Conservation (phyloP, 2,888 invertebrate genomes). For the Villa cingulata region DNA sequence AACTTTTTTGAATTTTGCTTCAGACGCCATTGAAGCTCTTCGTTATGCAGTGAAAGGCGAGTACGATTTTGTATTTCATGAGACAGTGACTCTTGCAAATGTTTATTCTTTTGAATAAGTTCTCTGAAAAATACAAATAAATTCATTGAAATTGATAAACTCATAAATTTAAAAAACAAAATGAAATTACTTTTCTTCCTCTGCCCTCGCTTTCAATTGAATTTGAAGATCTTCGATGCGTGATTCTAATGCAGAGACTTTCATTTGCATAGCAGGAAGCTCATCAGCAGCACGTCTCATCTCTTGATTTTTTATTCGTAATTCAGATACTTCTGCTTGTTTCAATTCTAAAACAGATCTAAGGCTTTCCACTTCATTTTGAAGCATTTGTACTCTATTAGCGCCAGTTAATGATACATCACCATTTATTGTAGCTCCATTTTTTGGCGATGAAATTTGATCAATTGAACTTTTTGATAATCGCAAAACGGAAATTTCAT, state of each 20-base stretch:
- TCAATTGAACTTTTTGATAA: constrained; percentile 12
- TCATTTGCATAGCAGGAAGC: constrained; percentile 55
- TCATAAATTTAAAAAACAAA: background rate
- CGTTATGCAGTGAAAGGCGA: constrained; percentile 66
- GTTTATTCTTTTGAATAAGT: constrained; percentile 54
- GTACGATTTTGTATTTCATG: constrained; percentile 67
- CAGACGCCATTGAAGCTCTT: constrained; percentile 77
- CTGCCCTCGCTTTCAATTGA: constrained; percentile 53
- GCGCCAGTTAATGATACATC: constrained; percentile 17
- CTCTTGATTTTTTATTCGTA: constrained; percentile 57
- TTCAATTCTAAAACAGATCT: constrained; percentile 79
- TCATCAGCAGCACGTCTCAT: constrained; percentile 59
- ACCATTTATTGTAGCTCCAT: constrained; percentile 10
- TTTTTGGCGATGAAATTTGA: constrained; percentile 10
- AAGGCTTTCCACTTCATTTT: constrained; percentile 68
- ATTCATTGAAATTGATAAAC: background rate
- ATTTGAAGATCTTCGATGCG: constrained; percentile 75
- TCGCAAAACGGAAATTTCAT: constrained; percentile 27
- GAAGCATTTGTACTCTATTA: constrained; percentile 35
- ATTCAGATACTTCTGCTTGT: constrained; percentile 68
- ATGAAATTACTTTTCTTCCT: constrained; percentile 53
- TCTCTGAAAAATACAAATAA: constrained; percentile 37
- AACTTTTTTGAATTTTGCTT: constrained; percentile 65
- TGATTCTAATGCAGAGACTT: constrained; percentile 62
- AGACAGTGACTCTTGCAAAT: constrained; percentile 56